Evolutionary conservation across 2,888 invertebrate species (phyloP).

Genomic region (Oligia strigilis): DNA sequence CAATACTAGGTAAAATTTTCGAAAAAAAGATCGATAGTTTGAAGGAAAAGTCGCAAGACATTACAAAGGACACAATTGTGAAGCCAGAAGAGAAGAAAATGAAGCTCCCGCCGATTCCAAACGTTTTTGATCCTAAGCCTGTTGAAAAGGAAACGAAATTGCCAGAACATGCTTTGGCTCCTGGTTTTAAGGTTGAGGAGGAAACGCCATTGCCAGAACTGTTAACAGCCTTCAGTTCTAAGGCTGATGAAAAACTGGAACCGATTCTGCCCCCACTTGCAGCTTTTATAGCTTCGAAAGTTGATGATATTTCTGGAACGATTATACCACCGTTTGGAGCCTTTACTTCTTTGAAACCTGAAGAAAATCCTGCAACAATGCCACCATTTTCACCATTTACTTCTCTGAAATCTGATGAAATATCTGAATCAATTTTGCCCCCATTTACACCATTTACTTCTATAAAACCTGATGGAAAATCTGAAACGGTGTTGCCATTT

Average conservation of each 20-base stretch:
- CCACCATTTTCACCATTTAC: slow-evolving; percentile 13
- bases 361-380: background rate
- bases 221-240: slow-evolving; percentile 30
- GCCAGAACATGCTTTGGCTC: slow-evolving; percentile 15
- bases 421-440: background rate
- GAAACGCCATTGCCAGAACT: slow-evolving; percentile 41
- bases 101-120: slow-evolving; percentile 37
- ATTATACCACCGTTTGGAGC: slow-evolving; percentile 6
- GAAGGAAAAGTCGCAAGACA: slow-evolving; percentile 3
- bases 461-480: background rate
- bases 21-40: slow-evolving; percentile 1
- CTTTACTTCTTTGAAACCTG: background rate
- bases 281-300: slow-evolving; percentile 15
- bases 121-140: slow-evolving; percentile 39
- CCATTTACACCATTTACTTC: slow-evolving; percentile 18
- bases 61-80: background rate
- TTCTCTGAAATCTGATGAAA: slow-evolving; percentile 20
- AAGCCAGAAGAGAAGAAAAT: slow-evolving; percentile 20
- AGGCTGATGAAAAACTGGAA: slow-evolving; percentile 34
- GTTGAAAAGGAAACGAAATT: slow-evolving; percentile 30
- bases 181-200: slow-evolving; percentile 18
- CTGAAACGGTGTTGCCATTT: slow-evolving; percentile 11
- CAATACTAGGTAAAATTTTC: slow-evolving; percentile 29
- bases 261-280: slow-evolving; percentile 33
- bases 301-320: slow-evolving; percentile 4